A percentile compares a stretch with the other conserved stretches of the same genome.
These are phyloP conservation scores for Hydropsyche betteni DNA, from an alignment of 2,888 invertebrate species.

Conservation along the genomic window DNA sequence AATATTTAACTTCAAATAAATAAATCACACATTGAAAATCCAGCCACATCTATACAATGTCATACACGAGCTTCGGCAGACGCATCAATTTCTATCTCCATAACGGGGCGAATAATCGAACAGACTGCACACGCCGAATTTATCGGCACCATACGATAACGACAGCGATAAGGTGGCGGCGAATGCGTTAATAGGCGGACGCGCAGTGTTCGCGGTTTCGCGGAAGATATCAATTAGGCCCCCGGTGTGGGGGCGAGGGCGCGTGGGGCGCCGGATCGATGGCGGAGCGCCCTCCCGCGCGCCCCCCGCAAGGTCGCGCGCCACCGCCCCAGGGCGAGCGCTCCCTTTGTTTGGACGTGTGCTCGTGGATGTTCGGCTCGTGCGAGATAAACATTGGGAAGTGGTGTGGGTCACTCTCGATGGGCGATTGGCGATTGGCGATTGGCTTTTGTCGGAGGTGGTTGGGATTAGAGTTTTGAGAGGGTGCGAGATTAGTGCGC, in stretches of 20 bases:
- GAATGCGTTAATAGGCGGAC: no score
- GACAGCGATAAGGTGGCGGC: no score
- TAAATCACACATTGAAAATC: no score
- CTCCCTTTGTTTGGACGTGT: conserved; percentile 12
- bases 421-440: not conserved
- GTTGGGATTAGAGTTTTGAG: no score
- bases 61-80: no score
- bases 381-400: not conserved
- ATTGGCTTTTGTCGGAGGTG: not conserved
- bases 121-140: no score
- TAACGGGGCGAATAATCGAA: no score
- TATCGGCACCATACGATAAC: no score
- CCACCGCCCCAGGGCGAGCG: conserved; percentile 16
- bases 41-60: no score
- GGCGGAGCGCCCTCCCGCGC: conserved; percentile 34
- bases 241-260: not conserved
- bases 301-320: conserved; percentile 26
- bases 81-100: no score
- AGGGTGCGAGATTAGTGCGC: no score
- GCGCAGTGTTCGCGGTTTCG: not conserved
- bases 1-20: no score
- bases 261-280: conserved; percentile 36
- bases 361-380: not conserved
- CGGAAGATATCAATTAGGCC: conserved; percentile 24
- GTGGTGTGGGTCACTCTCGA: not conserved